Evolutionary conservation across 2,113 vertebrate species (phyloP).

Genomic region (Crotalus tigris): DNA sequence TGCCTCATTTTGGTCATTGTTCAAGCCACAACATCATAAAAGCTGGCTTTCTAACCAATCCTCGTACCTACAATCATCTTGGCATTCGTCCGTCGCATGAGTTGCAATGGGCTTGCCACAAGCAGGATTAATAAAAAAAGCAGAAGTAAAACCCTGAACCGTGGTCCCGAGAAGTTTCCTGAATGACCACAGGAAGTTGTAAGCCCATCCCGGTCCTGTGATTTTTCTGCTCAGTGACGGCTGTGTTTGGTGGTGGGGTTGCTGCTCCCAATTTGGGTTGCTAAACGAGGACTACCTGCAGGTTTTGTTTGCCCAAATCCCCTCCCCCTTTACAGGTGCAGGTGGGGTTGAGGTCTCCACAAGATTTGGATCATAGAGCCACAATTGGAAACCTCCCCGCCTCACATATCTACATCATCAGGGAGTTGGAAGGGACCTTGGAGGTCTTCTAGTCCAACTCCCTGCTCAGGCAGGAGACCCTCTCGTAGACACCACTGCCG

Average conservation of each 20-base stretch:
- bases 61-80: not conserved
- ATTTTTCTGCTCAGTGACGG: not conserved
- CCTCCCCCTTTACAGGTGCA: not conserved
- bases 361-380: not conserved
- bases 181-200: not conserved
- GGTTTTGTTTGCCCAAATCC: not conserved
- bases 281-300: not conserved
- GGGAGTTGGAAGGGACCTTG: not conserved
- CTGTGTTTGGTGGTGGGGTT: not conserved
- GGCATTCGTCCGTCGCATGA: not conserved
- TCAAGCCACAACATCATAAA: not conserved
- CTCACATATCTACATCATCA: not conserved
- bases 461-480: not conserved
- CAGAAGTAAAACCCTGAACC: not conserved
- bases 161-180: not conserved
- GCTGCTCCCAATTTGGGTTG: not conserved
- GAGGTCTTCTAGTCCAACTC: not conserved
- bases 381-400: not conserved
- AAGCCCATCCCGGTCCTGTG: not conserved
- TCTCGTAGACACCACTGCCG: not conserved
- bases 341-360: not conserved
- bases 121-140: not conserved
- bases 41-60: not conserved
- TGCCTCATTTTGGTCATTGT: not conserved
- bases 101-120: not conserved